Evolutionary conservation across 2,113 vertebrate species (phyloP).

Genomic region (Casuarius casuarius): DNA sequence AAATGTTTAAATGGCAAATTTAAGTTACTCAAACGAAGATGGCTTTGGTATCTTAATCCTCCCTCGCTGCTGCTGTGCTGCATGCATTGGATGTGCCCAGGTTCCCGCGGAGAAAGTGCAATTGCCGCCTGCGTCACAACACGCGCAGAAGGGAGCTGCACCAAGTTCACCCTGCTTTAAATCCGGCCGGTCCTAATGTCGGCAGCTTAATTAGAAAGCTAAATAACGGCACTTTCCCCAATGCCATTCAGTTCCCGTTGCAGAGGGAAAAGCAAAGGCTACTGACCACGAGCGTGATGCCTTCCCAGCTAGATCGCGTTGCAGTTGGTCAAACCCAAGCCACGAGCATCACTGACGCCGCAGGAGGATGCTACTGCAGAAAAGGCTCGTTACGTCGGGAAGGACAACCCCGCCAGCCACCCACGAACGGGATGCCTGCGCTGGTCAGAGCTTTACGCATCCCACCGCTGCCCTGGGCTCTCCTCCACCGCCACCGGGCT

Average conservation of each 20-base stretch:
- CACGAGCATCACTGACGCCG: too few species aligned
- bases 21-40: neutral
- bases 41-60: neutral
- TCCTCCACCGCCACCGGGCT: too few species aligned
- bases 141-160: neutral
- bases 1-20: neutral
- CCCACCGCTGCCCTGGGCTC: too few species aligned
- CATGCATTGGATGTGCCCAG: neutral
- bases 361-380: too few species aligned
- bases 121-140: neutral
- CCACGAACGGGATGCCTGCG: too few species aligned
- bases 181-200: neutral
- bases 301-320: too few species aligned
- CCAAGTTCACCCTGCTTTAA: neutral
- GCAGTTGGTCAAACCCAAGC: too few species aligned
- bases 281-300: too few species aligned
- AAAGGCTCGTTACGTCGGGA: too few species aligned
- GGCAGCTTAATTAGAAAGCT: accelerated
- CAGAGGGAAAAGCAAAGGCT: neutral
- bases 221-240: accelerated
- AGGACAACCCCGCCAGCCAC: too few species aligned
- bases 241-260: accelerated
- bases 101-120: neutral
- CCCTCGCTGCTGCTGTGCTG: neutral
- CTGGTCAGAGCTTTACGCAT: too few species aligned